Conservation (phyloP, 2,113 vertebrate genomes). For the Nerophis ophidion region DNA sequence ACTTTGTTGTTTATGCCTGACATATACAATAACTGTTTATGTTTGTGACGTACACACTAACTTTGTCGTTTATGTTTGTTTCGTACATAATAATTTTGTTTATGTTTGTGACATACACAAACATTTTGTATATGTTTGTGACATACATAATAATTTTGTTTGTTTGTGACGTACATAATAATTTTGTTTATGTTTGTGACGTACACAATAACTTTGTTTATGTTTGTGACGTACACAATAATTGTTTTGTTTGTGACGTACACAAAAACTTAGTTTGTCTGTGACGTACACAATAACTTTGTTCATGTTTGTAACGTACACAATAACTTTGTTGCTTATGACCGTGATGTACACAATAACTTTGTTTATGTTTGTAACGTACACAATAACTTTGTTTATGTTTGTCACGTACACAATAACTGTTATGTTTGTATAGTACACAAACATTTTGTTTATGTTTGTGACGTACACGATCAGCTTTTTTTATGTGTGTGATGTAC, state of each 20-base stretch:
- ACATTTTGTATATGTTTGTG: conserved; percentile 43
- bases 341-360: too few species aligned
- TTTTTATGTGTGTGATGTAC: neutral
- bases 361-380: too few species aligned
- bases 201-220: conserved; percentile 38
- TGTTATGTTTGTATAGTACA: conserved; percentile 46
- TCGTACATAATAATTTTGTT: too few species aligned
- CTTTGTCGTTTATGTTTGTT: too few species aligned
- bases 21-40: too few species aligned
- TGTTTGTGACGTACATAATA: too few species aligned
- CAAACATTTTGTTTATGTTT: conserved; percentile 57
- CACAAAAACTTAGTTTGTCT: conserved; percentile 2
- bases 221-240: conserved; percentile 24
- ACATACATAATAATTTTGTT: neutral
- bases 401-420: conserved; percentile 46
- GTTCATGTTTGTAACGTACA: too few species aligned
- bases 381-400: too few species aligned
- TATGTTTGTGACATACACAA: conserved; percentile 39
- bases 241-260: conserved; percentile 52
- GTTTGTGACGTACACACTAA: too few species aligned
- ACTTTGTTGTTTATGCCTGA: too few species aligned
- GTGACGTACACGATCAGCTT: conserved; percentile 40
- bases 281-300: too few species aligned
- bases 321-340: too few species aligned
- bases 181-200: neutral